phyloP scores from a whole-genome alignment of 2,888 invertebrate species.

The Allophyes oxyacanthae region DNA sequence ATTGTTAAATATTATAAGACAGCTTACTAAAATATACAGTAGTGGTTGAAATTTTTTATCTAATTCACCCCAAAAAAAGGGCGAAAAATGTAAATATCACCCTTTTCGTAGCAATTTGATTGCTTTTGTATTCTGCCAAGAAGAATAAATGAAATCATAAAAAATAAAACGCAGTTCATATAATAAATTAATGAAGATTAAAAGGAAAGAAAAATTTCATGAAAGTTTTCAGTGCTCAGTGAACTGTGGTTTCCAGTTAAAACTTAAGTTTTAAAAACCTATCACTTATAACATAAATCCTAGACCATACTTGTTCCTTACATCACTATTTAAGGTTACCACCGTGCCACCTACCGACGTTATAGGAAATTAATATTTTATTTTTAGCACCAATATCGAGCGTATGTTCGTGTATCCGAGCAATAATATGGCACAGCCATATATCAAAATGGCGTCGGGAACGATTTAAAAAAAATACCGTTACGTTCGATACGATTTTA shows the following conservation, averaged over 20 bases:
- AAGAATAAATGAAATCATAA: no score
- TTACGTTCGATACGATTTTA: conserved; percentile 58
- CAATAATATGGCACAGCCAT: conserved; percentile 77
- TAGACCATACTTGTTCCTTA: conserved; percentile 56
- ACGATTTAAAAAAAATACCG: conserved; percentile 71
- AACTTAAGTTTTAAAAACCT: conserved; percentile 31
- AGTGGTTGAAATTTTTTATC: no score
- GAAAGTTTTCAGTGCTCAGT: conserved; percentile 12
- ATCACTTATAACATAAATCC: conserved; percentile 47
- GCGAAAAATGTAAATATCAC: no score
- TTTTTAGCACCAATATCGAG: conserved; percentile 76
- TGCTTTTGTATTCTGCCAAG: no score
- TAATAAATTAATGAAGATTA: conserved; percentile 10
- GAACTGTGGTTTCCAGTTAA: conserved; percentile 10
- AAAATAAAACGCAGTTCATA: not conserved
- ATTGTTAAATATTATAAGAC: no score
- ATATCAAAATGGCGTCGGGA: conserved; percentile 79
- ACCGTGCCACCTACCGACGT: conserved; percentile 71
- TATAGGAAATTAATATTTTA: conserved; percentile 85
- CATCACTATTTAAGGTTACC: conserved; percentile 67
- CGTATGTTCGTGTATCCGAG: conserved; percentile 74
- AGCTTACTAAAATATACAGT: no score
- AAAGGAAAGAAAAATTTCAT: conserved; percentile 2
- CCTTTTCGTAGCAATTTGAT: no score
- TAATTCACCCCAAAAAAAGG: no score